Evolutionary conservation across 2,113 vertebrate species (phyloP), one percentile per base, ranked within the genome.

Genomic region (Craseonycteris thonglongyai): DNA sequence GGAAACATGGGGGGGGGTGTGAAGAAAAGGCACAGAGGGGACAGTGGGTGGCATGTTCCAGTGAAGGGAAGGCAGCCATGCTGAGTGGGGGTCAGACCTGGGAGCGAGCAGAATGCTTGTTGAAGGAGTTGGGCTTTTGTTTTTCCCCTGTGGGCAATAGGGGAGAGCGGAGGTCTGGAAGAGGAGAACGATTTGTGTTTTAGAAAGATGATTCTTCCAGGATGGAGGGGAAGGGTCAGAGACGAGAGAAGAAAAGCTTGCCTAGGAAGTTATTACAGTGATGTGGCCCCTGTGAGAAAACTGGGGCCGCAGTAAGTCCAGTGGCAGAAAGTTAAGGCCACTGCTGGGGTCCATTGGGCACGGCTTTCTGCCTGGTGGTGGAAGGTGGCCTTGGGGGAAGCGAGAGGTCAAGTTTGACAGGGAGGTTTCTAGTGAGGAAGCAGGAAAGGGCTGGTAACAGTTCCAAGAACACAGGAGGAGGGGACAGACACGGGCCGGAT

Each of bases 401-500:
- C 40, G 21, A 33, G 38, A 24, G 33, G 14, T 28, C 10, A 21
- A 19, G 12, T 28, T 11, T 40, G 54, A 65, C 1, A 24, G 47
- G 38, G 56, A 40, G 10, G 30, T 33, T 66, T 91, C 58, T 38
- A 68, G 47, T 26, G 15, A 38, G 28, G 63, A 54, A 87, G n/a
- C 47, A 63, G 38, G 82, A 47, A 83, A 63, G 24, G 51, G 16
- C 19, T 1, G 74, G 33, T 22, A 3, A 40, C 2, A 0, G 0
- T 28, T 51, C 13, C 2, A 28, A 58, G 38, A 15, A 10, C 19
- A 3, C 10, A n/a, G 19, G n/a, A 90, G 10, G 14, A 87, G 66
- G 59, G 11, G 45, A 45, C 38, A 58, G 30, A 69, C 0, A 1
- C 0, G 1, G 13, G 15, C 1, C 1, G 45, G n/a, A n/a, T 19